Percentiles rank a stretch among this genome's conserved stretches.
Evolutionary conservation across 2,888 invertebrate species (phyloP).

Genomic region (Neuroscelio doddi): DNA sequence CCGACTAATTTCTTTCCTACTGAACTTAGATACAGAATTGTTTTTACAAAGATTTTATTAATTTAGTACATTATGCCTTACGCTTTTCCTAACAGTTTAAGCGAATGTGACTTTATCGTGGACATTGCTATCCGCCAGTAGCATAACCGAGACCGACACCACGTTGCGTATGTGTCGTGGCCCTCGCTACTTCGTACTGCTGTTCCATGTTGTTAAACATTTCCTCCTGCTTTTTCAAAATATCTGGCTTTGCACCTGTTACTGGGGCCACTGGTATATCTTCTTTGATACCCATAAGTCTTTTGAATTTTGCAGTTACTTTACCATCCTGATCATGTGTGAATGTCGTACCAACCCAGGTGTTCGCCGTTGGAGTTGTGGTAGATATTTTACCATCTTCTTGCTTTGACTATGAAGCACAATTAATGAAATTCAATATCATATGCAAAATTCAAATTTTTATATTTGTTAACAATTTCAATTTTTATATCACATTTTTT

Average conservation of each 20-base stretch:
- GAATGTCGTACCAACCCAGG: slow-evolving; percentile 91
- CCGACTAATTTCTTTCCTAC: too few species aligned
- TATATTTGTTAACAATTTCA: too few species aligned
- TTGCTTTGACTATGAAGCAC: slow-evolving; percentile 56
- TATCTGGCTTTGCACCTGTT: slow-evolving; percentile 73
- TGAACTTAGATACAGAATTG: too few species aligned
- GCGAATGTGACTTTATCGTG: slow-evolving; percentile 67
- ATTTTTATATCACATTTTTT: too few species aligned
- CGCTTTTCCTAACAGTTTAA: neutral
- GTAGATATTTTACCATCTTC: slow-evolving; percentile 43
- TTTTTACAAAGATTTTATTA: neutral
- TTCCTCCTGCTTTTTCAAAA: slow-evolving; percentile 84
- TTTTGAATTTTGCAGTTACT: slow-evolving; percentile 94
- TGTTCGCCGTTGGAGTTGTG: slow-evolving; percentile 68
- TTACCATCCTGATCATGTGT: slow-evolving; percentile 93
- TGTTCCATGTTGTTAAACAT: slow-evolving; percentile 95
- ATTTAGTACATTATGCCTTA: neutral
- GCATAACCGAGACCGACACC: slow-evolving; percentile 88
- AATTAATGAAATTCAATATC: neutral
- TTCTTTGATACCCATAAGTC: slow-evolving; percentile 94
- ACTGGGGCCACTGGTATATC: slow-evolving; percentile 69
- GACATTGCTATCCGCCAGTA: slow-evolving; percentile 74
- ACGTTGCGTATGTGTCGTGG: slow-evolving; percentile 96
- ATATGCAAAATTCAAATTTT: too few species aligned
- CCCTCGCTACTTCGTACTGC: slow-evolving; percentile 96